Percentiles rank a stretch among this genome's conserved stretches.
Conservation (phyloP, 2,888 invertebrate species). For the Agonopterix alstromeriana region DNA sequence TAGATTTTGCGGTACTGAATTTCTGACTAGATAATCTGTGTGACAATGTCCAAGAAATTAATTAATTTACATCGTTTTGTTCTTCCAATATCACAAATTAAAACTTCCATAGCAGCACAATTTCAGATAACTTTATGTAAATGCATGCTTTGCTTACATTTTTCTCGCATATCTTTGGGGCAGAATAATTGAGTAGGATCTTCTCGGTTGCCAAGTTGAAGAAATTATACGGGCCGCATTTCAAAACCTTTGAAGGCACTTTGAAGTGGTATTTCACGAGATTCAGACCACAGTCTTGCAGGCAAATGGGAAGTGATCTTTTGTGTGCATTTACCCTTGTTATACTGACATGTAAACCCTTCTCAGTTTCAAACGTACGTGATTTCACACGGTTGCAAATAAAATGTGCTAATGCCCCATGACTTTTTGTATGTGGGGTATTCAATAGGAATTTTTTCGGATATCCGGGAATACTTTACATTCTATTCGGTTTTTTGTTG, state of each 20-base stretch:
- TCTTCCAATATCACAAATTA: no score
- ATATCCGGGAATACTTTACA: slow-evolving; percentile 6
- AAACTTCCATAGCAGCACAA: no score
- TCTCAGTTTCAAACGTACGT: slow-evolving; percentile 43
- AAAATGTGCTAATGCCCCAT: slow-evolving; percentile 34
- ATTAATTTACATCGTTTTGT: no score
- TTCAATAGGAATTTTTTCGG: slow-evolving; percentile 21
- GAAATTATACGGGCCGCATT: not conserved
- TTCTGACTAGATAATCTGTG: no score
- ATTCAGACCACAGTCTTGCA: slow-evolving; percentile 39
- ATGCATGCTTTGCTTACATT: no score
- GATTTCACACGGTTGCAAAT: slow-evolving; percentile 44
- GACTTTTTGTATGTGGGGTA: slow-evolving; percentile 26
- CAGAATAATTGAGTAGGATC: no score
- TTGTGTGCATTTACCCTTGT: slow-evolving; percentile 56
- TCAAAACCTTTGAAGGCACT: slow-evolving; percentile 4
- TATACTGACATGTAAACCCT: slow-evolving; percentile 55
- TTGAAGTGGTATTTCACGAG: slow-evolving; percentile 24
- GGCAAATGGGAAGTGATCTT: slow-evolving; percentile 41
- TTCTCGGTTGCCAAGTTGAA: no score
- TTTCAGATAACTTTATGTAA: no score
- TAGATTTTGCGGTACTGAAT: no score
- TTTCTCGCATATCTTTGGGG: no score
- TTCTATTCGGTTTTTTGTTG: not conserved
- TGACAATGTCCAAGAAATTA: no score